A percentile compares a stretch with the other conserved stretches of the same genome.
Evolutionary conservation across 2,113 vertebrate genomes (phyloP).

Genomic region (Sylvicapra grimmia): DNA sequence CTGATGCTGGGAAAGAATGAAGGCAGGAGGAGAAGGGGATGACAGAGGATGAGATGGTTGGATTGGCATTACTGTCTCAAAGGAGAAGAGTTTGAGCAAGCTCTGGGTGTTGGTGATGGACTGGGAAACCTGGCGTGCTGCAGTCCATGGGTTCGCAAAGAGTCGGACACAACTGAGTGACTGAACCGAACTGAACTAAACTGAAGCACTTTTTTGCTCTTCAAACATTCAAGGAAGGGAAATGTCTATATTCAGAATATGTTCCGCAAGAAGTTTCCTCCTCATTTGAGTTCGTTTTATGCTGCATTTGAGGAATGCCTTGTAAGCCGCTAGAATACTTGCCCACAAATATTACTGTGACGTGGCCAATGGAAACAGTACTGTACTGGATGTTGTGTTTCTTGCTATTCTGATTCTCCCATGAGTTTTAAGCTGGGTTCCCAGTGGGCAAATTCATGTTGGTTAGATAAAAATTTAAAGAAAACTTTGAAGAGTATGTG

Average conservation of each 20-base stretch:
- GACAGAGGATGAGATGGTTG: neutral
- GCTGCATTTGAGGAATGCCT: neutral
- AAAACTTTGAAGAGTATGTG: neutral
- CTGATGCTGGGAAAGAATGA: neutral
- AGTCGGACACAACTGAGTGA: neutral
- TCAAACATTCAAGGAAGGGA: neutral
- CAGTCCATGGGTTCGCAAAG: neutral
- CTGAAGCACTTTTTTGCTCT: neutral
- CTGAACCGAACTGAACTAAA: neutral
- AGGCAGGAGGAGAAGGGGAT: neutral
- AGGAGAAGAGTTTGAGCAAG: neutral
- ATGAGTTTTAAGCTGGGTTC: neutral
- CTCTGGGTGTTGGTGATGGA: neutral
- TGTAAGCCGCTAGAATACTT: neutral
- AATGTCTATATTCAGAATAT: neutral
- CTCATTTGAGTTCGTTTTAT: neutral
- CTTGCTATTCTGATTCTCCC: neutral
- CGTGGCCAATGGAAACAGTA: neutral
- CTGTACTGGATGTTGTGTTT: neutral
- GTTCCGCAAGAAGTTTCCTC: neutral
- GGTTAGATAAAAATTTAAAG: neutral
- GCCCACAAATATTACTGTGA: neutral
- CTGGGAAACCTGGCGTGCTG: neutral
- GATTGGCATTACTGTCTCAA: neutral
- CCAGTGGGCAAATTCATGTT: neutral